Conservation (phyloP, 92 coral and sea anemone genomes). For the Epizoanthus ramosus region DNA sequence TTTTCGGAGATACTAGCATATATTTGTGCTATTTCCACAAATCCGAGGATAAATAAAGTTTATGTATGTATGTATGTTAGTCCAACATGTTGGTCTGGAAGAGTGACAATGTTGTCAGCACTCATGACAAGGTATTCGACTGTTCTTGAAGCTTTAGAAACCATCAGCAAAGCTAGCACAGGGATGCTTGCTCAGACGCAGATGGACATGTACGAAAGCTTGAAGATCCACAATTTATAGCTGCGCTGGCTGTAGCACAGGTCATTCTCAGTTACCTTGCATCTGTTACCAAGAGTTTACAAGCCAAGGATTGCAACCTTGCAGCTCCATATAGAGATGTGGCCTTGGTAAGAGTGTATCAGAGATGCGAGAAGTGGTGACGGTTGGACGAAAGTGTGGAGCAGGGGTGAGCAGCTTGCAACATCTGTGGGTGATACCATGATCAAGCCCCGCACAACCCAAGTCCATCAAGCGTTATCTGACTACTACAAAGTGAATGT, state of each 20-base stretch:
- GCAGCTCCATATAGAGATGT: constrained; percentile 48
- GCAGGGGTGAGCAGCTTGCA: constrained; percentile 42
- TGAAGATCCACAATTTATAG: constrained; percentile 53
- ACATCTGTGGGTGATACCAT: constrained; percentile 38
- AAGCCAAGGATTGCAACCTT: constrained; percentile 61
- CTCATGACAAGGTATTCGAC: constrained; percentile 53
- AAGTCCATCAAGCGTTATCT: constrained; percentile 20
- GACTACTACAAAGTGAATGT: constrained; percentile 56
- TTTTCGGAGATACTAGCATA: too few species aligned
- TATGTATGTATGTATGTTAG: too few species aligned
- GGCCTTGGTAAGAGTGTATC: constrained; percentile 41
- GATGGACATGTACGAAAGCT: constrained; percentile 48
- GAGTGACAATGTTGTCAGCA: constrained; percentile 57
- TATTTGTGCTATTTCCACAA: too few species aligned
- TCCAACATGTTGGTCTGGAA: constrained; percentile 57
- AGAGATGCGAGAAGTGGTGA: constrained; percentile 46
- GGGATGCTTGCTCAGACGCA: constrained; percentile 58
- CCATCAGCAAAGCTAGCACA: constrained; percentile 49
- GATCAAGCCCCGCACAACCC: constrained; percentile 52
- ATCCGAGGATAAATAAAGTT: too few species aligned
- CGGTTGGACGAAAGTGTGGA: constrained; percentile 48
- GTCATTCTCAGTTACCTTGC: constrained; percentile 50
- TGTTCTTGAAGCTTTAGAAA: constrained; percentile 47
- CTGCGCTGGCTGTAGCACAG: constrained; percentile 53
- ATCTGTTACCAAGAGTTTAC: constrained; percentile 55